Percentiles rank a stretch among this genome's conserved stretches.
These are phyloP conservation scores for Oncorhynchus tshawytscha DNA, from an alignment of 2,113 vertebrate species.

Conservation along the genomic window DNA sequence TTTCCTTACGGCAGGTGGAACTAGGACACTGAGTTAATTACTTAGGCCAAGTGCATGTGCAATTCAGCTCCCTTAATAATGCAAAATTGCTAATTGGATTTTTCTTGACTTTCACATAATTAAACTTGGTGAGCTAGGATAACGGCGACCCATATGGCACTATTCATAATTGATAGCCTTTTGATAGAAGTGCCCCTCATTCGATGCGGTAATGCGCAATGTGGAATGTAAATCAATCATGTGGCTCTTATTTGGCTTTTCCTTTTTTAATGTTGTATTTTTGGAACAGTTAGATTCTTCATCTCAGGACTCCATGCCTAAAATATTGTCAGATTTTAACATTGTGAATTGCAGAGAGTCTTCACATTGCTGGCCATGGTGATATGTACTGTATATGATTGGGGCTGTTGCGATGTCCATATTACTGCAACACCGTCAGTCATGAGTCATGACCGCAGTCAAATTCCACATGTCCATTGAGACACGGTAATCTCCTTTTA, in stretches of 20 bases:
- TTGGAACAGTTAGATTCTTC: neutral
- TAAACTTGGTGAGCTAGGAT: slow-evolving; percentile 22
- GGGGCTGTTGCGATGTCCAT: too few species aligned
- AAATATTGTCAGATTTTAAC: neutral
- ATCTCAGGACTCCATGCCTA: neutral
- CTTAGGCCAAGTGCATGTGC: neutral
- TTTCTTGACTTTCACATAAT: slow-evolving; percentile 57
- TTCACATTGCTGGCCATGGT: neutral
- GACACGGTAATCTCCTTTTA: too few species aligned
- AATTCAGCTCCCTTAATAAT: slow-evolving; percentile 45
- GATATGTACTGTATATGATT: neutral
- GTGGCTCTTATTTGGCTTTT: slow-evolving; percentile 5
- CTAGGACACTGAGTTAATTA: neutral
- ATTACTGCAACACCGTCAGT: too few species aligned
- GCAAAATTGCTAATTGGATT: slow-evolving; percentile 56
- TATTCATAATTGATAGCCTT: slow-evolving; percentile 57
- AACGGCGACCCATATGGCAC: slow-evolving; percentile 46
- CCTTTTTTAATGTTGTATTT: slow-evolving; percentile 5
- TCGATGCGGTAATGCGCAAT: slow-evolving; percentile 32
- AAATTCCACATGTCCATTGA: too few species aligned
- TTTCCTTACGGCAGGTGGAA: neutral
- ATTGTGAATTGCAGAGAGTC: neutral
- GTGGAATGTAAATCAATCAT: slow-evolving; percentile 27
- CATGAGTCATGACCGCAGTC: neutral
- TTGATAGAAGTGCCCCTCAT: slow-evolving; percentile 42